Percentiles rank a stretch among this genome's conserved stretches.
Evolutionary conservation across 2,797 vertebrate genomes (phyloP).

Genomic region (Chromis chromis): DNA sequence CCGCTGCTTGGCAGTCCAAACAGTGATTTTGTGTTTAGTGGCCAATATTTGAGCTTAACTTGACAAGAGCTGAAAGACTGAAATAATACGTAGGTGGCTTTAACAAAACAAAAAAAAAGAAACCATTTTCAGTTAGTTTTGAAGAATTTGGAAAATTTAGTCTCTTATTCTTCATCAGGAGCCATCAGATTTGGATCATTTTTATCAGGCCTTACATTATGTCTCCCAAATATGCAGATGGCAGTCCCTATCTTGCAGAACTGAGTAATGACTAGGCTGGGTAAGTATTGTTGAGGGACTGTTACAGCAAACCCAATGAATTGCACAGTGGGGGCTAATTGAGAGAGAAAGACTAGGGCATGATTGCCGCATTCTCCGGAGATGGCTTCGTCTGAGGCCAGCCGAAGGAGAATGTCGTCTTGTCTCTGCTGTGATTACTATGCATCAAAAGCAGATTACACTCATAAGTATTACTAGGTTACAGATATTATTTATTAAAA

Average conservation of each 20-base stretch:
- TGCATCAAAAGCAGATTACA: constrained; percentile 70
- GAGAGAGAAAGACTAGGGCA: constrained; percentile 75
- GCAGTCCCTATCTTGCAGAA: constrained; percentile 56
- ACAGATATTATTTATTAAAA: constrained; percentile 72
- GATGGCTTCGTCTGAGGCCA: constrained; percentile 77
- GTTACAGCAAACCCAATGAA: constrained; percentile 82
- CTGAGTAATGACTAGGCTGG: constrained; percentile 78
- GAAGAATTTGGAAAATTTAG: constrained; percentile 30
- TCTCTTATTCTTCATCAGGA: constrained; percentile 31
- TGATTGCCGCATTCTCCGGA: constrained; percentile 80
- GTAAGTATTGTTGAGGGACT: constrained; percentile 81
- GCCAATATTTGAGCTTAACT: constrained; percentile 64
- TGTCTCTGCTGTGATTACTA: constrained; percentile 73
- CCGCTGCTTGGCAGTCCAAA: constrained; percentile 63
- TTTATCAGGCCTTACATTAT: constrained; percentile 45
- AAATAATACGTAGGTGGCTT: constrained; percentile 61
- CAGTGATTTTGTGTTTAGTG: constrained; percentile 54
- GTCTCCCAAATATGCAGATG: constrained; percentile 70
- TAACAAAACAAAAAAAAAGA: constrained; percentile 36
- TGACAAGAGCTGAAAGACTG: constrained; percentile 53
- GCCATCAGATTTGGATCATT: constrained; percentile 47
- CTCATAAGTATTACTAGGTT: constrained; percentile 67
- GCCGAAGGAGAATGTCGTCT: constrained; percentile 60
- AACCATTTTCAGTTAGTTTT: constrained; percentile 44
- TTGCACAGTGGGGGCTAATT: constrained; percentile 85